phyloP scores from a whole-genome alignment of 2,888 invertebrate genomes.

The Nysson spinosus region DNA sequence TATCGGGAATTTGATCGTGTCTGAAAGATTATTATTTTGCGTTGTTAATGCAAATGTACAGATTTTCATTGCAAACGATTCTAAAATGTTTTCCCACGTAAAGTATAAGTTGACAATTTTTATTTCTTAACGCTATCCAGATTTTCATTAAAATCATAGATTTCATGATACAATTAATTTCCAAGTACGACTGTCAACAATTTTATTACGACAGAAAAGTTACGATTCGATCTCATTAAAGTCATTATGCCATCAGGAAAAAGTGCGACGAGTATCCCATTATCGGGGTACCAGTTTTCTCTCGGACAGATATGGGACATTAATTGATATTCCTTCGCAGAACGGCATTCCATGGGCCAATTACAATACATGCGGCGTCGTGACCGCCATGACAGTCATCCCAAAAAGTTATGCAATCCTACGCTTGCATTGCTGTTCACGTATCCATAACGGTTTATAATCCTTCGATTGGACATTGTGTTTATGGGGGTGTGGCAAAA shows the following conservation, averaged over 20 bases:
- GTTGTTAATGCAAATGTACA: no score
- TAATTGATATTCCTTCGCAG: conserved; percentile 33
- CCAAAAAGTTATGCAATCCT: conserved; percentile 3
- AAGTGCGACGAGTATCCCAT: background rate
- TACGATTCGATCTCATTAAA: no score
- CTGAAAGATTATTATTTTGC: no score
- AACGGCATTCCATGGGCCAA: background rate
- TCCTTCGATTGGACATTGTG: background rate
- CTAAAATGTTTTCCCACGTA: no score
- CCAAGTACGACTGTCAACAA: no score
- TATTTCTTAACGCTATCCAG: no score
- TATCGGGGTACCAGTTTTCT: conserved; percentile 17
- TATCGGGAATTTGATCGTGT: no score
- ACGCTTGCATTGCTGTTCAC: background rate
- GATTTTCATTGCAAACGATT: no score
- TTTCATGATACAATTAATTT: no score
- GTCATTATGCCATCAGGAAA: background rate
- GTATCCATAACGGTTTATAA: conserved; percentile 2
- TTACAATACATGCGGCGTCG: conserved; percentile 2
- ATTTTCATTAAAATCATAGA: no score
- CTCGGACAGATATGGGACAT: background rate
- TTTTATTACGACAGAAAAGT: no score
- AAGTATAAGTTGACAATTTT: no score
- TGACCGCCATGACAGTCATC: background rate
- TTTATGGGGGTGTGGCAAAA: background rate